phyloP scores from a whole-genome alignment of 2,113 vertebrate genomes.

The Asarcornis scutulata region DNA sequence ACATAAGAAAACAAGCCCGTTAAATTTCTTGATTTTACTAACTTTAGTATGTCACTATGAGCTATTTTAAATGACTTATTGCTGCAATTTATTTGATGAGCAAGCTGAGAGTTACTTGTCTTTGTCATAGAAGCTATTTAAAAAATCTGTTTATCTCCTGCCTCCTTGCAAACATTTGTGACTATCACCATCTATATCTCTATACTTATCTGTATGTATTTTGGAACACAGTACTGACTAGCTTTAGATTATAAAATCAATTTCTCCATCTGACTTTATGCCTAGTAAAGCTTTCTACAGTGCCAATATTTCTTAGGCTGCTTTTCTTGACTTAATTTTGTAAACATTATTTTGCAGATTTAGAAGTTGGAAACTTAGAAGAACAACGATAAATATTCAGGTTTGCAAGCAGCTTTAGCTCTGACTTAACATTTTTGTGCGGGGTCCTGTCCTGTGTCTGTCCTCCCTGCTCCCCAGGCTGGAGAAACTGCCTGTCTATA shows the following conservation, averaged over 20 bases:
- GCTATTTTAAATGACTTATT: neutral
- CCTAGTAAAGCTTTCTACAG: neutral
- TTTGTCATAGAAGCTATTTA: neutral
- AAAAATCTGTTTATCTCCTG: neutral
- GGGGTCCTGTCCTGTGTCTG: neutral
- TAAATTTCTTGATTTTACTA: neutral
- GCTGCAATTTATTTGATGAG: neutral
- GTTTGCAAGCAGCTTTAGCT: neutral
- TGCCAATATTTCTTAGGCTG: neutral
- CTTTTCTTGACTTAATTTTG: neutral
- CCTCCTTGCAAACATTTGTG: neutral
- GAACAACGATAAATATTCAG: neutral
- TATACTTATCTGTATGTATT: neutral
- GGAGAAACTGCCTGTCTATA: neutral
- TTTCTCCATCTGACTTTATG: neutral
- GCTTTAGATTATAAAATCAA: constrained; percentile 7
- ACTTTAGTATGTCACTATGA: neutral
- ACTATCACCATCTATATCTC: neutral
- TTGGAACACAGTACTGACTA: neutral
- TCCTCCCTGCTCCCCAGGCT: neutral
- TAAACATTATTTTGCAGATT: rapidly evolving
- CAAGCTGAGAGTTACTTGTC: neutral
- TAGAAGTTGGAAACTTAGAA: neutral
- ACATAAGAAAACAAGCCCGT: neutral
- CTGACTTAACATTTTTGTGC: neutral